These are phyloP conservation scores for Aptenodytes patagonicus DNA, from an alignment of 2,113 vertebrate genomes.

Conservation along the genomic window DNA sequence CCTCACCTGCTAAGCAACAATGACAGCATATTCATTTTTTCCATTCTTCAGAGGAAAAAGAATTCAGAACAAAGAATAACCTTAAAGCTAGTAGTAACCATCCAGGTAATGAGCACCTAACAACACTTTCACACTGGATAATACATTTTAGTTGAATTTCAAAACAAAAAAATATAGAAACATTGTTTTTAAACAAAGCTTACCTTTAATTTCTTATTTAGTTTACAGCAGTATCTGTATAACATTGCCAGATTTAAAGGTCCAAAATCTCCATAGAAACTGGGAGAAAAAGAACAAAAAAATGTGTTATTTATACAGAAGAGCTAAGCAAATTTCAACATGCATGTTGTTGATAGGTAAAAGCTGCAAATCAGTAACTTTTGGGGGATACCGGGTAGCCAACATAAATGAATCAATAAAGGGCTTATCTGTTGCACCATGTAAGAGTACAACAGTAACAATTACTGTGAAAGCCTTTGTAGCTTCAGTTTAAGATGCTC, in stretches of 20 bases:
- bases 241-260: constrained; percentile 93
- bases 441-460: background rate
- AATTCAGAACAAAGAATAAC: background rate
- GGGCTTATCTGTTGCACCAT: too few relatives aligned
- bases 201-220: constrained; percentile 98
- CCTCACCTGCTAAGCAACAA: background rate
- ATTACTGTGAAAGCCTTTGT: background rate
- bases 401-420: too few relatives aligned
- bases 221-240: constrained; percentile 96
- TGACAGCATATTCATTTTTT: background rate
- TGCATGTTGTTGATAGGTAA: background rate
- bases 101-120: background rate
- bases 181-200: constrained; percentile 46
- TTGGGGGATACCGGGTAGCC: background rate
- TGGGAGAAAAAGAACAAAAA: constrained; percentile 41
- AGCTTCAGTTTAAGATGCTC: background rate
- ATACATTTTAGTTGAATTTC: background rate
- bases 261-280: constrained; percentile 97
- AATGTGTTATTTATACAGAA: background rate
- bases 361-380: background rate
- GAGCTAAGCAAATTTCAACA: background rate
- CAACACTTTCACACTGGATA: background rate
- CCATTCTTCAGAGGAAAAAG: background rate
- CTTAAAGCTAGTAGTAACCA: background rate
- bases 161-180: background rate